Percentiles rank a stretch among this genome's conserved stretches.
These are phyloP conservation scores for Beaufortia kweichowensis DNA, from an alignment of 2,113 vertebrate genomes.

Conservation along the genomic window DNA sequence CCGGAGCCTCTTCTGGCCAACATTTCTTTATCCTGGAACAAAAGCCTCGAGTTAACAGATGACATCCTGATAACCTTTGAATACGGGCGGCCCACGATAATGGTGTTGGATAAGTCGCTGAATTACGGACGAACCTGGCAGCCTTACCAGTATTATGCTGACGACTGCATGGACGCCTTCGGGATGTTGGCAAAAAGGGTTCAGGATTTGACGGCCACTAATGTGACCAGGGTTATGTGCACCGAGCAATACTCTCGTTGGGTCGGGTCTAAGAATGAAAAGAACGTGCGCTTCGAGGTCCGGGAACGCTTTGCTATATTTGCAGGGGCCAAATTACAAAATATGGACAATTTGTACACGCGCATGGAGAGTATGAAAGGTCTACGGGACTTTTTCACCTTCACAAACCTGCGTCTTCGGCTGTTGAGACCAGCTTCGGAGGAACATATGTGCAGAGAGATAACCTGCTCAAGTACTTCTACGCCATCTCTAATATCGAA, in stretches of 20 bases:
- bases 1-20: slow-evolving; percentile 93
- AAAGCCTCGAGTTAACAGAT: slow-evolving; percentile 94
- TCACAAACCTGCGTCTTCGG: slow-evolving; percentile 92
- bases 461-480: slow-evolving; percentile 93
- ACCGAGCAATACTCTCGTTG: slow-evolving; percentile 95
- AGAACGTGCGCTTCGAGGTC: slow-evolving; percentile 93
- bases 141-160: slow-evolving; percentile 95
- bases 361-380: slow-evolving; percentile 94
- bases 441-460: slow-evolving; percentile 91
- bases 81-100: slow-evolving; percentile 91
- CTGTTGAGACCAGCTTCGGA: slow-evolving; percentile 91
- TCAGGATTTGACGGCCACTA: slow-evolving; percentile 85
- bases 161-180: slow-evolving; percentile 92
- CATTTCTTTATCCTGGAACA: slow-evolving; percentile 96
- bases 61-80: slow-evolving; percentile 94
- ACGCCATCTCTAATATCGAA: slow-evolving; percentile 94
- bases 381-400: slow-evolving; percentile 94
- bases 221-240: slow-evolving; percentile 93
- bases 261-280: slow-evolving; percentile 90
- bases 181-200: slow-evolving; percentile 91
- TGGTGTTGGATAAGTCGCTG: slow-evolving; percentile 95
- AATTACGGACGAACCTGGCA: slow-evolving; percentile 95
- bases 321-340: slow-evolving; percentile 89
- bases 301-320: slow-evolving; percentile 92
- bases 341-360: slow-evolving; percentile 92